Base-by-base conservation (phyloP, 2,888 invertebrate species). In the Lomographa bimaculata region DNA sequence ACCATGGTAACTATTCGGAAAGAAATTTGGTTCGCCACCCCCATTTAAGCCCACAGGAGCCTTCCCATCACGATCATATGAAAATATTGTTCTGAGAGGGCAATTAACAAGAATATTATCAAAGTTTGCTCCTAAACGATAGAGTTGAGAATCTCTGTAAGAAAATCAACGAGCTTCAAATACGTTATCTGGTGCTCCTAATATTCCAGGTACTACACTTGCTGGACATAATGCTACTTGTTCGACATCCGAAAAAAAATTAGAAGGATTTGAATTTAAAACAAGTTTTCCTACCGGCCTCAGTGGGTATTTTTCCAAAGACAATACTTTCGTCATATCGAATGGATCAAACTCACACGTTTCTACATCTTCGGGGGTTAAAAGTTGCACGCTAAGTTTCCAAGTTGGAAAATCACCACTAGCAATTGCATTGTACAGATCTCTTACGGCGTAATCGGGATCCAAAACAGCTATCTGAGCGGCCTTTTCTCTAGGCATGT, bases 21-120 rank as follows among this genome's bases (percentile, higher is more conserved):
- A 96, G 71, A 97, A 98, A 78, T 97, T 97, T 0, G 98, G 97
- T 0, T 94, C 94, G n/a, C 94, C 94, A 9, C 91, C 92, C 74
- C 95, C 95, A 69, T 96, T 97, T 56, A 93, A 91, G 11, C 90
- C 82, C n/a, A 92, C 87, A 17, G 92, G 90, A 89, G 93, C 92
- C 3, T 91, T 85, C 0, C 97, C 98, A 71, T 97, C 97, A 7
- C 97, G 91, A 76, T 96, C 95, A 67, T 95, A 97, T 67, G 96
- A 94, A 34, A 79, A 78, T 39, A 78, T 80, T 6, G 85, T 71
- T 1, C 87, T 86, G 58, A 93, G 95, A 0, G 98, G 97, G 74
- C 97, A 97, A 78, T 98, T 98, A 12, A 98, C 96, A 0, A 96
- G 95, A 29, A 98, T 90, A 70, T 96, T 97, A 44, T 94, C 90